Conservation (phyloP, 2,888 invertebrate genomes). For the Macaria notata region DNA sequence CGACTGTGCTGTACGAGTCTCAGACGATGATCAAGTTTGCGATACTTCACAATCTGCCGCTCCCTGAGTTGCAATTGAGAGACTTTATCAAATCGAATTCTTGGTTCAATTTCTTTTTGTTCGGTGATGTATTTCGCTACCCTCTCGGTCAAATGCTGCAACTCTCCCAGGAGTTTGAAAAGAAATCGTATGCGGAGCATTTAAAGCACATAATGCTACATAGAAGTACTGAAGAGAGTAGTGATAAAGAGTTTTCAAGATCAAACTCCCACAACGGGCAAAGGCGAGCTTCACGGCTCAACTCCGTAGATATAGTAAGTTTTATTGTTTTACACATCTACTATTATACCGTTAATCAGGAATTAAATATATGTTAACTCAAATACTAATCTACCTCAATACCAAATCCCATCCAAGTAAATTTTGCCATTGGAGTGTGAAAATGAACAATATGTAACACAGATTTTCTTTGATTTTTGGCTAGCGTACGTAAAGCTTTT, state of each 20-base stretch:
- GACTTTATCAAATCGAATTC: slow-evolving; percentile 83
- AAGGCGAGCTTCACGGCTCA: slow-evolving; percentile 60
- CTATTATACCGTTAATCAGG: too few species aligned
- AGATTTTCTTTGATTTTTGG: too few species aligned
- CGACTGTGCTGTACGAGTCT: slow-evolving; percentile 76
- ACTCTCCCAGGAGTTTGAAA: slow-evolving; percentile 81
- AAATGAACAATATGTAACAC: too few species aligned
- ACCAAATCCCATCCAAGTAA: too few species aligned
- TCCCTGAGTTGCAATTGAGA: slow-evolving; percentile 83
- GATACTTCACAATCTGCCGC: slow-evolving; percentile 75
- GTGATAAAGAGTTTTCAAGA: slow-evolving; percentile 65
- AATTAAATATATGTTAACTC: too few species aligned
- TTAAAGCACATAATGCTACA: slow-evolving; percentile 78
- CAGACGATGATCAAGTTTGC: slow-evolving; percentile 84
- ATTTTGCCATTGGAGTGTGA: too few species aligned
- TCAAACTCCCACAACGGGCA: slow-evolving; percentile 58
- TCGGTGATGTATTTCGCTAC: slow-evolving; percentile 87
- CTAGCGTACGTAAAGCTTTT: too few species aligned
- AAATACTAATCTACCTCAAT: too few species aligned
- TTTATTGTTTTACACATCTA: background rate
- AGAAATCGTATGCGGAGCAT: slow-evolving; percentile 82
- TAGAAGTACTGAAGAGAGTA: slow-evolving; percentile 60
- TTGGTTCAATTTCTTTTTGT: slow-evolving; percentile 87
- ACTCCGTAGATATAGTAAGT: slow-evolving; percentile 70
- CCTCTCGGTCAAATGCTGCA: slow-evolving; percentile 83